Conservation (phyloP, 2,888 invertebrate species). For the Conomelus anceps region DNA sequence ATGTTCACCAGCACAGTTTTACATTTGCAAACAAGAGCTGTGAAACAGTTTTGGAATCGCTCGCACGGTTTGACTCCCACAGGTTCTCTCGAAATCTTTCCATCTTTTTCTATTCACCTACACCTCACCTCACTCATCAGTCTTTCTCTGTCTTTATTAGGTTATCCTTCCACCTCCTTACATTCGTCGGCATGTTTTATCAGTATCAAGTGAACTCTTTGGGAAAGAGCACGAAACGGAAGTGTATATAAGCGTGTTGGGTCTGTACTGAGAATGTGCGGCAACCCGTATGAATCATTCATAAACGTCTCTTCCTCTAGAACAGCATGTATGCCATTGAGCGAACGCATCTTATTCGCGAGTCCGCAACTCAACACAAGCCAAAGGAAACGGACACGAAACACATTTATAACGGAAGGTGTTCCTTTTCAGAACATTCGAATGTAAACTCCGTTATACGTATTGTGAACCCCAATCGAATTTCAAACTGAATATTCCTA, state of each 20-base stretch:
- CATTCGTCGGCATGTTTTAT: background rate
- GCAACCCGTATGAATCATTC: background rate
- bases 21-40: background rate
- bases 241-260: background rate
- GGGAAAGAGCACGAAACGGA: background rate
- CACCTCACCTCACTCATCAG: background rate
- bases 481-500: too few species aligned
- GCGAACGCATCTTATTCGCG: background rate
- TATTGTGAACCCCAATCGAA: background rate
- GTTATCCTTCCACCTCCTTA: background rate
- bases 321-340: background rate
- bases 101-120: slow-evolving; percentile 7
- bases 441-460: background rate
- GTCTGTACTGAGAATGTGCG: background rate
- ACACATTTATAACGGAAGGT: background rate
- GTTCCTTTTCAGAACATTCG: background rate
- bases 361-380: background rate
- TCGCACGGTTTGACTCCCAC: slow-evolving; percentile 3
- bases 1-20: background rate
- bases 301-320: background rate
- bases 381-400: background rate
- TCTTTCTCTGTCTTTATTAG: too few species aligned
- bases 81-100: background rate
- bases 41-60: background rate
- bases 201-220: background rate